These are phyloP conservation scores for Genyomyrus donnyi DNA, from an alignment of 2,113 vertebrate species.

Conservation along the genomic window DNA sequence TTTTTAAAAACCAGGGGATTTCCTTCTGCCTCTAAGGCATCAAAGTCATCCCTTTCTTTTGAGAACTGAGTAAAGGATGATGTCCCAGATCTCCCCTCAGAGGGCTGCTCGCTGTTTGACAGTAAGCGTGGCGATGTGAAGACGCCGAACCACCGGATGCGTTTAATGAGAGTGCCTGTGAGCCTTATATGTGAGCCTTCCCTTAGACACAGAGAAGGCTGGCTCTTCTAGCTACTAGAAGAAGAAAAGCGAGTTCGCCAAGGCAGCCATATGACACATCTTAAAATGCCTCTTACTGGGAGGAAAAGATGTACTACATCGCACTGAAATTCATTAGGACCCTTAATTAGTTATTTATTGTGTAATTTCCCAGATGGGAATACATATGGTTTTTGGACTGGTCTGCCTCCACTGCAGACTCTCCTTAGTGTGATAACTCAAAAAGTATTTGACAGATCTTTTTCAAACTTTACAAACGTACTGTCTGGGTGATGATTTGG, in stretches of 20 bases:
- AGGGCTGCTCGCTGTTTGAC: background rate
- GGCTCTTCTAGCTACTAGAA: background rate
- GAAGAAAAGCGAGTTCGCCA: background rate
- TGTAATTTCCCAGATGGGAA: background rate
- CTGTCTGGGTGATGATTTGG: background rate
- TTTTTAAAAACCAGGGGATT: background rate
- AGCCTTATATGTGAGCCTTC: background rate
- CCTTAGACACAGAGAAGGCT: background rate
- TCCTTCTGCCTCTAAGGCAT: background rate
- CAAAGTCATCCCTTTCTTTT: background rate
- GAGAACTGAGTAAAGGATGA: background rate
- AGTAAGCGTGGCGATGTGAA: background rate
- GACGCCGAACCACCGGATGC: background rate
- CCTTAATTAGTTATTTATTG: background rate
- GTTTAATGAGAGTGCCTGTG: background rate
- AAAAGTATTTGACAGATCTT: background rate
- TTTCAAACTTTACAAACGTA: background rate
- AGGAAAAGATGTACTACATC: background rate
- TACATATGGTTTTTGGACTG: background rate
- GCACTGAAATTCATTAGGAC: background rate
- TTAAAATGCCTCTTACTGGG: background rate
- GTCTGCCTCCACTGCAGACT: background rate
- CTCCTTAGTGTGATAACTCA: background rate
- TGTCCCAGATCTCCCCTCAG: background rate
- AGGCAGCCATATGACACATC: background rate